phyloP scores from a whole-genome alignment of 1,140 invertebrate genomes.

The Lordiphosa collinella region DNA sequence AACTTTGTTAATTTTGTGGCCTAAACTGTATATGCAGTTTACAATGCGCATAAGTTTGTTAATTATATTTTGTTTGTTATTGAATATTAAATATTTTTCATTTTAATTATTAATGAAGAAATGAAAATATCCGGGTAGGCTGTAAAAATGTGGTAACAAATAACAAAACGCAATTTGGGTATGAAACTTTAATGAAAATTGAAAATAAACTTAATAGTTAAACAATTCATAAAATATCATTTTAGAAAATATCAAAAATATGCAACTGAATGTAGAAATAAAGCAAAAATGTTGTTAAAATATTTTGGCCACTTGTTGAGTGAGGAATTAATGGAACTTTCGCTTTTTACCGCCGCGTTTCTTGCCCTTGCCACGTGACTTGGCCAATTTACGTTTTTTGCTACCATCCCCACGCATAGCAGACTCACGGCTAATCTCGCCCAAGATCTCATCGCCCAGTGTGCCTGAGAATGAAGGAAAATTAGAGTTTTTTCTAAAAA shows the following conservation, averaged over 20 bases:
- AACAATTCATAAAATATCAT: slow-evolving; percentile 13
- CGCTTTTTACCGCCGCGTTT: slow-evolving; percentile 81
- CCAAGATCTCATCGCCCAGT: slow-evolving; percentile 90
- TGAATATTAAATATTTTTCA: slow-evolving; percentile 16
- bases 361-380: slow-evolving; percentile 77
- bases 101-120: slow-evolving; percentile 2
- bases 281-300: slow-evolving; percentile 13
- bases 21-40: slow-evolving; percentile 62
- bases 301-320: slow-evolving; percentile 11
- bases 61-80: slow-evolving; percentile 5
- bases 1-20: slow-evolving; percentile 40
- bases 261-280: slow-evolving; percentile 6
- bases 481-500: neutral
- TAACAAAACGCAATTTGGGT: slow-evolving; percentile 7
- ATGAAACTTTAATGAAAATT: slow-evolving; percentile 25
- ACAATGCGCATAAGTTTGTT: slow-evolving; percentile 46
- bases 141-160: slow-evolving; percentile 13
- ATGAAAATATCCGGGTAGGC: slow-evolving; percentile 9
- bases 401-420: slow-evolving; percentile 78
- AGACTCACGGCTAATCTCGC: slow-evolving; percentile 80
- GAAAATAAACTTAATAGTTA: slow-evolving; percentile 23
- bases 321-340: slow-evolving; percentile 80
- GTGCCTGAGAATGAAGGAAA: slow-evolving; percentile 60
- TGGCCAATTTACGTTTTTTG: slow-evolving; percentile 80
- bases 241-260: neutral